Evolutionary conservation across 92 coral and sea anemone species (phyloP), one percentile per base, ranked within the genome.

Genomic region (Metridium senile): DNA sequence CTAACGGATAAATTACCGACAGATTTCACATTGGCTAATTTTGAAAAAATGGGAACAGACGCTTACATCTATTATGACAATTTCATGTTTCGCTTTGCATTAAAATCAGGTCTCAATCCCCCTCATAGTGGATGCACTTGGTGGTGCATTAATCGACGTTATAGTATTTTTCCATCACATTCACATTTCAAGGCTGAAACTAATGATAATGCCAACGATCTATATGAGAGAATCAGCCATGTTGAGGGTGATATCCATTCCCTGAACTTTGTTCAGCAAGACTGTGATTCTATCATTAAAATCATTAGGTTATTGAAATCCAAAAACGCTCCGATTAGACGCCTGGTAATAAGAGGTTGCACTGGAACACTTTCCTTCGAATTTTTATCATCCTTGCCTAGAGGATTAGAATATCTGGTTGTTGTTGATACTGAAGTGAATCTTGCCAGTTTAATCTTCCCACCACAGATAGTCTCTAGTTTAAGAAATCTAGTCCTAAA

Each of bases 381-480:
- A 7, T 78, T 67, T 26, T 43, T 78, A 51, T 25, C 82, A 19
- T 22, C 29, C 13, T 31, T 54, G 23, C 20, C 9, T 9, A 33
- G 17, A n/a, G 74, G 69, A 45, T 25, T 78, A 26, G 56, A 78
- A 23, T 31, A 78, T 62, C 25, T 78, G 53, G n/a, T 78, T 47
- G 53, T 78, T 16, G 35, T 68, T 62, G 34, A 68, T 57, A 78
- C 82, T 21, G 10, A 10, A 11, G 54, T 68, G 26, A 64, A 78
- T 46, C 19, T 67, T 20, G 0, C 64, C 45, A 26, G 18, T 23
- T 17, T 78, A 6, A 19, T 61, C 18, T 68, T 62, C 26, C 58
- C 75, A 20, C 0, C 16, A 3, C 47, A 47, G n/a, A 20, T 76
- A 19, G 29, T 26, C 22, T 2, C n/a, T 2, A 26, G 46, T 26